Conservation (phyloP, 2,888 invertebrate species). For the Hedya salicella region DNA sequence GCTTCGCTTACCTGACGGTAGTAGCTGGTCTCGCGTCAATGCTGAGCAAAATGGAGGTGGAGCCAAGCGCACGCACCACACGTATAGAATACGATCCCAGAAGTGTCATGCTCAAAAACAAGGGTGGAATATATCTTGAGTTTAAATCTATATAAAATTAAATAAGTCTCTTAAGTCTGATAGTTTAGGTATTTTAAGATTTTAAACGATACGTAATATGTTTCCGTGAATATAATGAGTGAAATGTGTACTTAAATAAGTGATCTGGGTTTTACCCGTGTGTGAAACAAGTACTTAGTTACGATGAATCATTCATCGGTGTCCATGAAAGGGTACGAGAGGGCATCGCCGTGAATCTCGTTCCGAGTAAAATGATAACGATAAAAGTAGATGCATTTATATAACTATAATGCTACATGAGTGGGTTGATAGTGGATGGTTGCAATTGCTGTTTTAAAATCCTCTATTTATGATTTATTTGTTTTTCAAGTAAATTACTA, state of each 20-base stretch:
- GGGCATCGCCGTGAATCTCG: constrained; percentile 31
- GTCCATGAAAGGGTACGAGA: constrained; percentile 12
- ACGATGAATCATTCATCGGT: constrained; percentile 16
- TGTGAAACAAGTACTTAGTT: constrained; percentile 20
- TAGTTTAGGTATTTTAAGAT: background rate
- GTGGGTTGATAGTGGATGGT: background rate
- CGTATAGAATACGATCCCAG: constrained; percentile 73
- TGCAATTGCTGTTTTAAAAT: constrained; percentile 1
- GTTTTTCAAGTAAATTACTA: constrained; percentile 11
- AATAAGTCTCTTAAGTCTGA: constrained; percentile 13
- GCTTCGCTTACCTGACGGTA: constrained; percentile 75
- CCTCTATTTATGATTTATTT: constrained; percentile 1
- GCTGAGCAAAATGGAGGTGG: constrained; percentile 65
- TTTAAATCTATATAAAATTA: constrained; percentile 55
- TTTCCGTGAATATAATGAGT: background rate
- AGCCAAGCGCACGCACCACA: constrained; percentile 72
- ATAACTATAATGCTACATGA: background rate
- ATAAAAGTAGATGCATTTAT: background rate
- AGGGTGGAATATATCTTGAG: constrained; percentile 76
- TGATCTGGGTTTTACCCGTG: constrained; percentile 28
- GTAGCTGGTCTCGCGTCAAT: constrained; percentile 68
- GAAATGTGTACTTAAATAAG: constrained; percentile 23
- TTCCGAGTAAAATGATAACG: background rate
- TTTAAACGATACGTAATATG: background rate
- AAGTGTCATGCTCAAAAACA: constrained; percentile 79